Evolutionary conservation across 1,140 invertebrate species (phyloP).

Genomic region (Drosophila insularis): DNA sequence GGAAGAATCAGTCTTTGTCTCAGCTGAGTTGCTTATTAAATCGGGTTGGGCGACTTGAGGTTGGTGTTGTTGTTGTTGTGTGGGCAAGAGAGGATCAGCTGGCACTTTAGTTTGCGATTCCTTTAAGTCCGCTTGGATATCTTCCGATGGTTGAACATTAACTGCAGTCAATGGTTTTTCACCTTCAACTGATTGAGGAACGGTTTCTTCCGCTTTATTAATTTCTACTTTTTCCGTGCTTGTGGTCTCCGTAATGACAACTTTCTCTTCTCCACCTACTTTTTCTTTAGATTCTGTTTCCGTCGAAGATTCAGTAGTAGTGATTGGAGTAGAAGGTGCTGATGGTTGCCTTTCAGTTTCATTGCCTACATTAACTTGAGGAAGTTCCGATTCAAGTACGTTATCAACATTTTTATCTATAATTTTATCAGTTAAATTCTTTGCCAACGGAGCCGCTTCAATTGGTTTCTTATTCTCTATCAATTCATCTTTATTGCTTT

Average conservation of each 20-base stretch:
- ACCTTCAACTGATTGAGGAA: neutral
- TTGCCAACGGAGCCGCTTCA: conserved; percentile 2
- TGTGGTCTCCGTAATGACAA: neutral
- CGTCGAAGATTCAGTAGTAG: neutral
- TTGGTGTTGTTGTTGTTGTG: neutral
- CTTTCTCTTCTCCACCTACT: neutral
- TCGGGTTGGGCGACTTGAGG: neutral
- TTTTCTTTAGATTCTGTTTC: neutral
- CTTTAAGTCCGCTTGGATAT: neutral
- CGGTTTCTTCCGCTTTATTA: neutral
- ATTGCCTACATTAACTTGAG: neutral
- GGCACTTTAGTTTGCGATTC: neutral
- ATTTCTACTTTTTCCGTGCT: neutral
- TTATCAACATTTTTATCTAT: conserved; percentile 11
- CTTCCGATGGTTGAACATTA: neutral
- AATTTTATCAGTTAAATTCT: conserved; percentile 1
- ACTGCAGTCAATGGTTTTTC: neutral
- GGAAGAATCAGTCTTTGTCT: conserved; percentile 1
- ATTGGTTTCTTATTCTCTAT: conserved; percentile 42
- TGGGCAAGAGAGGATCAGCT: neutral
- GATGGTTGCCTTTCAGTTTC: neutral
- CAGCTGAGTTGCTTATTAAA: neutral
- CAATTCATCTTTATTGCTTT: conserved; percentile 21
- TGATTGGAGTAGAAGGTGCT: neutral
- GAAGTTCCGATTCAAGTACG: neutral